phyloP scores from a whole-genome alignment of 2,797 vertebrate species.

The Vipera ursinii region DNA sequence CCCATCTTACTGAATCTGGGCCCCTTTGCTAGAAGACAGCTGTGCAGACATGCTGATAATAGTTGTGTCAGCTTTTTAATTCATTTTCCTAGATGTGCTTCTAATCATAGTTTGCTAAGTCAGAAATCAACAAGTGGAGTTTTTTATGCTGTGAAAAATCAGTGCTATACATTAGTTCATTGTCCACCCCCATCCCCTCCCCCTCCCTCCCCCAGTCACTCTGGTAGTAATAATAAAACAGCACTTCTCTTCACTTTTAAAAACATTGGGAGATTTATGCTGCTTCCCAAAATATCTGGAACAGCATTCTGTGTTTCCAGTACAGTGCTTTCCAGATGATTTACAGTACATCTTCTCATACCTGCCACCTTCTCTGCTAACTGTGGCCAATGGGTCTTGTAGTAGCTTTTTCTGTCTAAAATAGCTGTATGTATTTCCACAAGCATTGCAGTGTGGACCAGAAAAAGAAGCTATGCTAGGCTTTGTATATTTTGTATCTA shows the following conservation, averaged over 20 bases:
- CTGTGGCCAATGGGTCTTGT: neutral
- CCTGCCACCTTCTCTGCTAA: neutral
- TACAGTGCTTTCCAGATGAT: neutral
- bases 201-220: neutral
- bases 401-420: neutral
- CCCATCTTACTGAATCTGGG: neutral
- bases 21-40: neutral
- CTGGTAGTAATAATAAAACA: neutral
- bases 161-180: neutral
- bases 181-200: too few relatives aligned
- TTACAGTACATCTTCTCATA: neutral
- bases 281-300: neutral
- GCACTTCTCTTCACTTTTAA: neutral
- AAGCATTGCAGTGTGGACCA: neutral
- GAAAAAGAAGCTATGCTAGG: neutral
- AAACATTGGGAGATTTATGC: too few relatives aligned
- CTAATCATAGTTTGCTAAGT: neutral
- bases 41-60: neutral
- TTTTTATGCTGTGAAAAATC: neutral
- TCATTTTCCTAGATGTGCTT: neutral
- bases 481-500: neutral
- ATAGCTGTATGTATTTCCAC: neutral
- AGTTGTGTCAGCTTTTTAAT: neutral
- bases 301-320: neutral
- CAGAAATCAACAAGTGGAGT: neutral